These are phyloP conservation scores for Metaphire vulgaris DNA, from an alignment of 1,140 invertebrate genomes.

Conservation along the genomic window DNA sequence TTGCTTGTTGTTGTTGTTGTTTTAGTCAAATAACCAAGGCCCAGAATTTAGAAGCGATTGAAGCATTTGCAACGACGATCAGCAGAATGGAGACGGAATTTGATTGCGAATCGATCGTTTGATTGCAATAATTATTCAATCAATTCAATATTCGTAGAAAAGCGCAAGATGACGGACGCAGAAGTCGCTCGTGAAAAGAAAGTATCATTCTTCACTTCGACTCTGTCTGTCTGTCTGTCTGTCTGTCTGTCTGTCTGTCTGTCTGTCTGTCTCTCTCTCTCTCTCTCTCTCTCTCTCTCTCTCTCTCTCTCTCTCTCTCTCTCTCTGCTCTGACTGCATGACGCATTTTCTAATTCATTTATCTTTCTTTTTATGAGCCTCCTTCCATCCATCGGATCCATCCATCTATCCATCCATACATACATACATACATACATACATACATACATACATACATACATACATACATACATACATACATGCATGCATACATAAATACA, in stretches of 20 bases:
- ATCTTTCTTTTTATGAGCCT: no score
- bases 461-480: constrained; percentile 9
- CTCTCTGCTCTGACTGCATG: background rate
- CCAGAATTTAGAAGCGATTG: background rate
- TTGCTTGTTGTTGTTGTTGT: no score
- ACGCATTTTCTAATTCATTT: background rate
- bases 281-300: background rate
- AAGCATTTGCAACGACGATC: background rate
- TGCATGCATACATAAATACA: constrained; percentile 11
- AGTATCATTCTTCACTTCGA: background rate
- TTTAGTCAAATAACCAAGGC: background rate
- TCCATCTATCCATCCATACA: constrained; percentile 16
- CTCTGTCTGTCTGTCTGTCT: background rate
- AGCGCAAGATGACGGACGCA: no score
- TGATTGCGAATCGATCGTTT: background rate
- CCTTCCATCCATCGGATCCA: no score
- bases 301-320: background rate
- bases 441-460: constrained; percentile 13
- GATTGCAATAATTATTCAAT: background rate
- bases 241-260: background rate
- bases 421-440: constrained; percentile 23
- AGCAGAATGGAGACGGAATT: background rate
- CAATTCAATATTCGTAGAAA: no score
- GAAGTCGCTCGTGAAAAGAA: background rate
- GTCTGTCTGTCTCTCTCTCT: background rate